Evolutionary conservation across 2,113 vertebrate species (phyloP).

Genomic region (Tympanuchus pallidicinctus): DNA sequence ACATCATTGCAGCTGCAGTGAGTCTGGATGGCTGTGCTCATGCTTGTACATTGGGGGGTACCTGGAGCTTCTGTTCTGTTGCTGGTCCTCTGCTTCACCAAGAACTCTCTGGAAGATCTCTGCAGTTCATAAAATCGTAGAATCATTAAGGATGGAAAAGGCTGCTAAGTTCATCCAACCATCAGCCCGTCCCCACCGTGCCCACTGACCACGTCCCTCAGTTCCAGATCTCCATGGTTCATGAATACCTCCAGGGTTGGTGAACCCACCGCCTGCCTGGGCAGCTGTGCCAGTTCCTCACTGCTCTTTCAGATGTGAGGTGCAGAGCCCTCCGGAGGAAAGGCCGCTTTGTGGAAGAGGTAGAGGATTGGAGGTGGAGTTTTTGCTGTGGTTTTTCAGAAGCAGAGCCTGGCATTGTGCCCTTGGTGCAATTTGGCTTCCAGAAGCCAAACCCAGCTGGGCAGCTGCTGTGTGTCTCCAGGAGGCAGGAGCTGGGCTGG

Average conservation of each 20-base stretch:
- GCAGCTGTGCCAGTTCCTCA: too few relatives aligned
- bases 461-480: background rate
- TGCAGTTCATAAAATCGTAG: background rate
- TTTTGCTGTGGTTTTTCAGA: background rate
- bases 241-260: too few relatives aligned
- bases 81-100: background rate
- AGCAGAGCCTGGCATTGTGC: background rate
- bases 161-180: too few relatives aligned
- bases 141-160: too few relatives aligned
- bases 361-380: background rate
- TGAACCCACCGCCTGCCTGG: too few relatives aligned
- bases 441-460: background rate
- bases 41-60: background rate
- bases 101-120: background rate
- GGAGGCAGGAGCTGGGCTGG: background rate
- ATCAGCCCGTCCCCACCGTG: too few relatives aligned
- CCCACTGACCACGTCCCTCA: too few relatives aligned
- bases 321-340: background rate
- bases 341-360: background rate
- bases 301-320: too few relatives aligned
- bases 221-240: too few relatives aligned
- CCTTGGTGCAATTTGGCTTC: background rate
- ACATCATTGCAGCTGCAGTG: background rate
- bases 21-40: background rate
- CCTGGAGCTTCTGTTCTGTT: background rate